Conservation (phyloP, 2,797 vertebrate genomes). For the Arnoldichthys spilopterus region DNA sequence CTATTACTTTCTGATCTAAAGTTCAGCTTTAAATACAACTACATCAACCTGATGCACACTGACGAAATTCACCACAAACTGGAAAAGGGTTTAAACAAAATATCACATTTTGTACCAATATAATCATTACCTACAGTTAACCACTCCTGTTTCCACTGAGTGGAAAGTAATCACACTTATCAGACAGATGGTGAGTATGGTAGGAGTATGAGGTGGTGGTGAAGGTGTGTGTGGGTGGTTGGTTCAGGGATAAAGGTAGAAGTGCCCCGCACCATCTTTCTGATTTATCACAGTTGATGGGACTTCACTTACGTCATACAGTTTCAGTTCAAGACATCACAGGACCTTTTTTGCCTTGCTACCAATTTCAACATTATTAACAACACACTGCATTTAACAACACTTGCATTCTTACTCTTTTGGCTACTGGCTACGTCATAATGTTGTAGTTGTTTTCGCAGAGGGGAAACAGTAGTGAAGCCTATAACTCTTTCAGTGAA, state of each 20-base stretch:
- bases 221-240: neutral
- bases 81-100: no score
- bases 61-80: no score
- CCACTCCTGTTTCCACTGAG: constrained; percentile 13
- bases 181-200: neutral
- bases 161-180: neutral
- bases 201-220: neutral
- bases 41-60: no score
- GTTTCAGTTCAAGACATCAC: neutral
- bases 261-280: neutral
- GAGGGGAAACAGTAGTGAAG: no score
- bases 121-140: neutral
- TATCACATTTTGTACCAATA: no score
- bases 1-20: no score
- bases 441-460: neutral
- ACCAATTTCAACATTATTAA: neutral
- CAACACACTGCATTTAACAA: no score
- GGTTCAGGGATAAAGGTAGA: neutral
- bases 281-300: neutral
- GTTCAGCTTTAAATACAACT: no score
- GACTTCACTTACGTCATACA: neutral
- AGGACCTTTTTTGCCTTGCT: neutral
- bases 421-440: neutral
- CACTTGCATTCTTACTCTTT: no score
- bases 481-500: no score